A percentile compares a stretch with the other conserved stretches of the same genome.
Evolutionary conservation across 2,797 vertebrate genomes (phyloP).

Genomic region (Hozukius guyotensis): DNA sequence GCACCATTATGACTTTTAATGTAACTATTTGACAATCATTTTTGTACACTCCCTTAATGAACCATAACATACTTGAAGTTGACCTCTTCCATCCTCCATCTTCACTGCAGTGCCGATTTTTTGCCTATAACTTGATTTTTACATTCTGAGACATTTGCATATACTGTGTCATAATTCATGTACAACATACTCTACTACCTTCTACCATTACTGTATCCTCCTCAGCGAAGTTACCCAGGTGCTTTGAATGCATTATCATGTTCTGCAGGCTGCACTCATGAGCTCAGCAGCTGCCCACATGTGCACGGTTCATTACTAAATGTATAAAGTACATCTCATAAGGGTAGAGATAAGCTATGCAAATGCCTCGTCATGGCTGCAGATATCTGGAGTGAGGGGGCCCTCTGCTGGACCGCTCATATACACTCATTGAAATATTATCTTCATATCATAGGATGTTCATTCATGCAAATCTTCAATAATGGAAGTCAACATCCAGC

Average conservation of each 20-base stretch:
- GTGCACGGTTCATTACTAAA: conserved; percentile 43
- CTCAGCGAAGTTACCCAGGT: conserved; percentile 40
- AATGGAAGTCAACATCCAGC: conserved; percentile 29
- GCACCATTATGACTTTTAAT: not conserved
- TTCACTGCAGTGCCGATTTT: conserved; percentile 55
- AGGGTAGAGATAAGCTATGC: conserved; percentile 62
- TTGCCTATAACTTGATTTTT: conserved; percentile 47
- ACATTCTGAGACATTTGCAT: conserved; percentile 9
- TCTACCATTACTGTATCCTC: conserved; percentile 19
- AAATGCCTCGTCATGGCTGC: conserved; percentile 66
- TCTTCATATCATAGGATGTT: not conserved
- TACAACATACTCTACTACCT: conserved; percentile 9
- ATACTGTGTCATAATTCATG: not conserved
- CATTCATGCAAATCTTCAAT: not conserved
- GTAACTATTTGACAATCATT: not conserved
- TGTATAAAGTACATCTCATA: conserved; percentile 39
- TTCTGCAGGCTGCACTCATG: conserved; percentile 20
- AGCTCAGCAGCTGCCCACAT: conserved; percentile 3
- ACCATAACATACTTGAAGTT: conserved; percentile 38
- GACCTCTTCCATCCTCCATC: conserved; percentile 29
- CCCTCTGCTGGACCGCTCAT: conserved; percentile 67
- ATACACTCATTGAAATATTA: not conserved
- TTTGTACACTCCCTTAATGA: conserved; percentile 4
- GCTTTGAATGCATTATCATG: conserved; percentile 45
- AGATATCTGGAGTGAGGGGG: conserved; percentile 46